Evolutionary conservation across 2,888 invertebrate genomes (phyloP).

Genomic region (Cheilosia scutellata): DNA sequence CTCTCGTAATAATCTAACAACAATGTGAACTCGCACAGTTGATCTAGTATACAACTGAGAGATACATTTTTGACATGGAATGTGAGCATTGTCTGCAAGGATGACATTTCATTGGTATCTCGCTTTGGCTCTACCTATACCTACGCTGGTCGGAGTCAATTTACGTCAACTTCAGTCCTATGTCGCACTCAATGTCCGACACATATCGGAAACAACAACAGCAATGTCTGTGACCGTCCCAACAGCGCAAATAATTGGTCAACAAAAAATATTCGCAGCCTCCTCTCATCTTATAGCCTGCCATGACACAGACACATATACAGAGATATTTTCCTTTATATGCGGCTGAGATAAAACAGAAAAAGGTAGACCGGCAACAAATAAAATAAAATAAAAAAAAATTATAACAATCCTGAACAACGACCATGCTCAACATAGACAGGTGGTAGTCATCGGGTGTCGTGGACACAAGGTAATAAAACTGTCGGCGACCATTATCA

Average conservation of each 20-base stretch:
- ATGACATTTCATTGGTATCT: neutral
- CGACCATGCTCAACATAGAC: slow-evolving; percentile 10
- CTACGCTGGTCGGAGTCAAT: slow-evolving; percentile 38
- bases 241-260: slow-evolving; percentile 1
- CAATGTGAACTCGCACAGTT: slow-evolving; percentile 24
- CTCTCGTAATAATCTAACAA: slow-evolving; percentile 26
- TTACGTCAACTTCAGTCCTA: slow-evolving; percentile 38
- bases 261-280: slow-evolving; percentile 4
- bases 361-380: slow-evolving; percentile 32
- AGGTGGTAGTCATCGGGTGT: slow-evolving; percentile 49
- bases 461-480: slow-evolving; percentile 55
- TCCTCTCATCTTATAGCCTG: slow-evolving; percentile 8
- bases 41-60: slow-evolving; percentile 3
- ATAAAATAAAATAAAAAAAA: slow-evolving; percentile 19
- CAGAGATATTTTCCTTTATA: slow-evolving; percentile 28
- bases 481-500: slow-evolving; percentile 58
- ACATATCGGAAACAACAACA: slow-evolving; percentile 27
- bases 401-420: neutral
- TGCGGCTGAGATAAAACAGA: slow-evolving; percentile 56
- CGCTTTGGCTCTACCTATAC: neutral
- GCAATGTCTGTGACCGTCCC: neutral
- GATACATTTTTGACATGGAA: neutral
- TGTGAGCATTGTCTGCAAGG: neutral
- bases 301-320: slow-evolving; percentile 20
- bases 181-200: slow-evolving; percentile 51